Percentiles rank a stretch among this genome's conserved stretches.
phyloP scores from a whole-genome alignment of 2,797 vertebrate species.

The Alfaro cultratus region DNA sequence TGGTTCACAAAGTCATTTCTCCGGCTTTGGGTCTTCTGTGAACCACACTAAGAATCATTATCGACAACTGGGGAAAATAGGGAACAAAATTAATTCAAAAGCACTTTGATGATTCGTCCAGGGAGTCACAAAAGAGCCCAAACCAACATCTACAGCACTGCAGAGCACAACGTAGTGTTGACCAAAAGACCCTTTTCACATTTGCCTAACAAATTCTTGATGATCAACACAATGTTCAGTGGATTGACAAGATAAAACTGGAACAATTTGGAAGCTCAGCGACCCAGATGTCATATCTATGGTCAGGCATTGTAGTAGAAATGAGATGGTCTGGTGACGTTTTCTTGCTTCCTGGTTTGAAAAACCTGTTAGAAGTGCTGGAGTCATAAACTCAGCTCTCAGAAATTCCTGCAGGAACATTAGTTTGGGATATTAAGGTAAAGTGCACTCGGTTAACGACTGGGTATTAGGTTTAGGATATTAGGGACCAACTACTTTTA shows the following conservation, averaged over 20 bases:
- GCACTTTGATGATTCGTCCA: background rate
- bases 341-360: background rate
- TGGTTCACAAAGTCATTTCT: background rate
- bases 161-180: background rate
- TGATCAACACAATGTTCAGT: background rate
- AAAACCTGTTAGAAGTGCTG: background rate
- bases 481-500: background rate
- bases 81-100: background rate
- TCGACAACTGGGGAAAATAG: background rate
- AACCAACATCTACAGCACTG: background rate
- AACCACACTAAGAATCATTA: background rate
- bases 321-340: background rate
- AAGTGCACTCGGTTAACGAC: background rate
- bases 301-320: background rate
- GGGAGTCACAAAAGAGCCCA: background rate
- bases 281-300: background rate
- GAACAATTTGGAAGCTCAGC: background rate
- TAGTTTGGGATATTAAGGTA: background rate
- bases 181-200: background rate
- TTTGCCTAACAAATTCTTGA: background rate
- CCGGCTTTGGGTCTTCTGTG: background rate
- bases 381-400: background rate
- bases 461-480: background rate
- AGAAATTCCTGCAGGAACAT: background rate
- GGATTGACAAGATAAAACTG: background rate